Evolutionary conservation across 2,113 vertebrate species (phyloP).

Genomic region (Rhombomys opimus): DNA sequence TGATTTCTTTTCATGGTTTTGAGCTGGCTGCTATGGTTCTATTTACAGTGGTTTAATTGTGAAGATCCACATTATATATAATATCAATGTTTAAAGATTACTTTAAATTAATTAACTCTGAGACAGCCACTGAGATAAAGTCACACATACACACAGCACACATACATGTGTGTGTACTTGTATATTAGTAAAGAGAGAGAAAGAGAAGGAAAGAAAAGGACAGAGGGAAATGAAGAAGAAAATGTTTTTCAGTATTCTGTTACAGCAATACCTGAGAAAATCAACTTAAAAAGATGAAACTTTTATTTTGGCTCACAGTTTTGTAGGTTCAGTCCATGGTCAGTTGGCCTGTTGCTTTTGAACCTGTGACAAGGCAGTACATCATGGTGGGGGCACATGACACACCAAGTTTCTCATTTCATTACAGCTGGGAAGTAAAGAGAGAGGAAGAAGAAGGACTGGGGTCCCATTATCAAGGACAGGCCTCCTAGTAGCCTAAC

Average conservation of each 20-base stretch:
- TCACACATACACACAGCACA: neutral
- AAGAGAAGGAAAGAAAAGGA: neutral
- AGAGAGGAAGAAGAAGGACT: neutral
- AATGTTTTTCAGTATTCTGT: neutral
- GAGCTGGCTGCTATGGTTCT: neutral
- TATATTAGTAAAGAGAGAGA: neutral
- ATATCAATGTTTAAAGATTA: neutral
- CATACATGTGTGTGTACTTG: no score
- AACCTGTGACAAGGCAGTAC: neutral
- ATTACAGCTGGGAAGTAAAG: neutral
- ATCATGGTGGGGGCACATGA: neutral
- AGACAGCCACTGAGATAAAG: neutral
- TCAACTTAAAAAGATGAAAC: neutral
- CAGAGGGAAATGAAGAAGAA: neutral
- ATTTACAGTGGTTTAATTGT: neutral
- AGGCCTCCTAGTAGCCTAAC: neutral
- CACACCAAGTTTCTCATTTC: neutral
- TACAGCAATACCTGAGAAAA: neutral
- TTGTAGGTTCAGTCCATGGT: neutral
- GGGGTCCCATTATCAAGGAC: neutral
- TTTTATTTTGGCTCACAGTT: neutral
- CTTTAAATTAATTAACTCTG: neutral
- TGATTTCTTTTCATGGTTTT: neutral
- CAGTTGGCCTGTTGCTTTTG: neutral
- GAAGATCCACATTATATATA: neutral